phyloP scores from a whole-genome alignment of 37 sponge, comb jelly and placozoan genomes.

The Chondrilla cf. caribensis region DNA sequence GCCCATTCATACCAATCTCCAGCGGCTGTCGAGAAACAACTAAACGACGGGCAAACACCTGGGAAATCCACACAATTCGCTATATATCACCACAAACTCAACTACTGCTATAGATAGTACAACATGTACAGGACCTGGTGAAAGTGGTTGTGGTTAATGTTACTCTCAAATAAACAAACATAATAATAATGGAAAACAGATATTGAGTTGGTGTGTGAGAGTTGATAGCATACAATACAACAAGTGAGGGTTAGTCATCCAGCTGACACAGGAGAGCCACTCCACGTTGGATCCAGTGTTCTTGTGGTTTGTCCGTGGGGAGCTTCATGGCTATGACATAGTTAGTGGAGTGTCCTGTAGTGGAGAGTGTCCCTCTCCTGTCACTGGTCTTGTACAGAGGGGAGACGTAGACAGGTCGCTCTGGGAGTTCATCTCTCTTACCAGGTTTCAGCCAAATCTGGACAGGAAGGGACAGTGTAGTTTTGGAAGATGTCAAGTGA shows the following conservation, averaged over 20 bases:
- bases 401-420: constrained; percentile 66
- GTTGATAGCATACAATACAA: no score
- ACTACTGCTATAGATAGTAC: no score
- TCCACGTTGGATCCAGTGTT: constrained; percentile 97
- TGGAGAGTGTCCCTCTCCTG: constrained; percentile 93
- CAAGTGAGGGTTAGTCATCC: constrained; percentile 68
- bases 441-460: constrained; percentile 96
- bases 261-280: constrained; percentile 98
- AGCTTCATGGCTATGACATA: constrained; percentile 96
- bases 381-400: constrained; percentile 99
- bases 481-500: not conserved
- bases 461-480: not conserved
- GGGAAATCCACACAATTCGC: no score
- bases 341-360: constrained; percentile 99
- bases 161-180: no score
- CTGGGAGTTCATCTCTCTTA: constrained; percentile 89
- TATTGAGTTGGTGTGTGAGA: no score
- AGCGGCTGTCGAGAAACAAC: no score
- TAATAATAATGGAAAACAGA: no score
- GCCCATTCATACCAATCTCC: no score
- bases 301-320: constrained; percentile 87
- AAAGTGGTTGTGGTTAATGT: no score
- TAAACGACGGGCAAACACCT: no score
- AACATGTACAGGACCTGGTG: no score
- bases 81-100: no score